phyloP scores from a whole-genome alignment of 2,797 vertebrate species.

The Pseudochirops corinnae region DNA sequence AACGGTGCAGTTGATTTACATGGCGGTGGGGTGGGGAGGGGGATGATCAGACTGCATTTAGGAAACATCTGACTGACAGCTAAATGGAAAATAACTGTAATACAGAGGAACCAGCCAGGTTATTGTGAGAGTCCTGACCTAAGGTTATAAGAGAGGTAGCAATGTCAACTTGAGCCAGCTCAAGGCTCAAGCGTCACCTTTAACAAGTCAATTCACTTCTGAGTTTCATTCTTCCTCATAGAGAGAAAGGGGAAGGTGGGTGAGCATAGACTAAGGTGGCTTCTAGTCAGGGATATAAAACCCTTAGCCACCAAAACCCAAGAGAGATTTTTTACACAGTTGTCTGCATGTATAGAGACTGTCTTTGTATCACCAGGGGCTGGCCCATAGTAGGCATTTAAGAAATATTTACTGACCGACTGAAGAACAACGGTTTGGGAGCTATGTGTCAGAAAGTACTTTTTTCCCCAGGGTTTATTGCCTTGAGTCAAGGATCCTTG shows the following conservation, averaged over 20 bases:
- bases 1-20: neutral
- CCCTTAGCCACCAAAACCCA: neutral
- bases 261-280: neutral
- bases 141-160: neutral
- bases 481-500: neutral
- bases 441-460: neutral
- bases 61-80: neutral
- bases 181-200: neutral
- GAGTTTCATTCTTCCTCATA: neutral
- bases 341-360: neutral
- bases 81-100: neutral
- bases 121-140: neutral
- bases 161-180: neutral
- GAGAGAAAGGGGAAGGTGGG: neutral
- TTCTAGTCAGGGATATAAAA: neutral
- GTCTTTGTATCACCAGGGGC: neutral
- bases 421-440: neutral
- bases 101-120: neutral
- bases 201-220: neutral
- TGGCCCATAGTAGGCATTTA: neutral
- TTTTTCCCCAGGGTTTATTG: neutral
- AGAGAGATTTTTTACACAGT: neutral
- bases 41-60: neutral
- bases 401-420: neutral
- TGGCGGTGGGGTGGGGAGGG: too few species aligned